Conservation (phyloP, 1,140 invertebrate species). For the Dreissena rostriformis region DNA sequence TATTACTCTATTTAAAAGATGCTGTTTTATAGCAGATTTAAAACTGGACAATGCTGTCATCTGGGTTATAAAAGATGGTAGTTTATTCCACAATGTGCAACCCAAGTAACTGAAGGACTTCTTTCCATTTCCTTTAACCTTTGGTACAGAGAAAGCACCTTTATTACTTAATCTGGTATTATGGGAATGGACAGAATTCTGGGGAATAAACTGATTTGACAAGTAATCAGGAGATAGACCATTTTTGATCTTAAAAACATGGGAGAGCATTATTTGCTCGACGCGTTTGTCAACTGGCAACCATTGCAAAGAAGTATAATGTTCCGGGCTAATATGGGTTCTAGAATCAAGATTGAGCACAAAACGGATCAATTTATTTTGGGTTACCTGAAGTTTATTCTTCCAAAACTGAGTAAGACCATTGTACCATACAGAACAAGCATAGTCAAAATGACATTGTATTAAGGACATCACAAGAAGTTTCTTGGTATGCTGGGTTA, state of each 20-base stretch:
- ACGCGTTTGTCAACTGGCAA: not conserved
- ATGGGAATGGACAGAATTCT: slow-evolving; percentile 16
- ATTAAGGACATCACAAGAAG: not conserved
- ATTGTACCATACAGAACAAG: slow-evolving; percentile 3
- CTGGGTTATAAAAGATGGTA: too few relatives aligned
- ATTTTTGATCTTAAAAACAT: slow-evolving; percentile 12
- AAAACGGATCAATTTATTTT: slow-evolving; percentile 11
- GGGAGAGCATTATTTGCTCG: slow-evolving; percentile 3
- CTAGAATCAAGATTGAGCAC: not conserved
- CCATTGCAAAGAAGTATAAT: not conserved
- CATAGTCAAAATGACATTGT: slow-evolving; percentile 11
- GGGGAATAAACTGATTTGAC: slow-evolving; percentile 12
- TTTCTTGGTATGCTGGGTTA: not conserved
- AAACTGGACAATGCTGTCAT: too few relatives aligned
- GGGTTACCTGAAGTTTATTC: slow-evolving; percentile 10
- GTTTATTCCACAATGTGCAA: too few relatives aligned
- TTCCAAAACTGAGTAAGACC: not conserved
- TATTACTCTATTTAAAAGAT: too few relatives aligned
- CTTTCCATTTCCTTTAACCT: too few relatives aligned
- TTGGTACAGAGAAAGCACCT: too few relatives aligned
- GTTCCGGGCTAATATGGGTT: not conserved
- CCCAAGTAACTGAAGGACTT: too few relatives aligned
- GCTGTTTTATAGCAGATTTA: too few relatives aligned
- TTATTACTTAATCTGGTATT: slow-evolving; percentile 1
- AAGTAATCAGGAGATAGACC: not conserved